phyloP scores from a whole-genome alignment of 2,888 invertebrate species.

The Apantesis nais region DNA sequence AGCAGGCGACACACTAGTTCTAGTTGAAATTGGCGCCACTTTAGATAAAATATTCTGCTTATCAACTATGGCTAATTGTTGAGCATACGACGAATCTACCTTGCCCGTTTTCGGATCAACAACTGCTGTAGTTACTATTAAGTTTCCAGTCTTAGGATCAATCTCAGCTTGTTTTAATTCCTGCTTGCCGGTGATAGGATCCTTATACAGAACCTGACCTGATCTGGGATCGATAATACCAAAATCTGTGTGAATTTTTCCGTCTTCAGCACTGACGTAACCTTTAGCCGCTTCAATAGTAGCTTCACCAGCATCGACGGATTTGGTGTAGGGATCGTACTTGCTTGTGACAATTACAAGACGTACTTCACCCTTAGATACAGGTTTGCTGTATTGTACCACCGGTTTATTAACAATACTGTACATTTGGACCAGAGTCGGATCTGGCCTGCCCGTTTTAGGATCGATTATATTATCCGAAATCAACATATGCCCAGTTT shows the following conservation, averaged over 20 bases:
- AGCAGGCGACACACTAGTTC: conserved; percentile 70
- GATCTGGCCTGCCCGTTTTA: conserved; percentile 86
- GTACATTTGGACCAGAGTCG: conserved; percentile 82
- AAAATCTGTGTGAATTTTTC: conserved; percentile 86
- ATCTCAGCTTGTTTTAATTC: conserved; percentile 87
- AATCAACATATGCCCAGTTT: conserved; percentile 84
- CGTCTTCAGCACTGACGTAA: conserved; percentile 80
- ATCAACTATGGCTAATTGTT: conserved; percentile 82
- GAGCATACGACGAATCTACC: conserved; percentile 84
- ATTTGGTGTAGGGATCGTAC: conserved; percentile 86
- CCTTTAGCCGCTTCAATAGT: conserved; percentile 84
- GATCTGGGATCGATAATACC: conserved; percentile 87
- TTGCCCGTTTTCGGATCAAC: conserved; percentile 87
- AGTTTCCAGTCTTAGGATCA: conserved; percentile 86
- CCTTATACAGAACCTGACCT: conserved; percentile 85
- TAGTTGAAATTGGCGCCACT: conserved; percentile 63
- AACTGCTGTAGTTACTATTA: conserved; percentile 84
- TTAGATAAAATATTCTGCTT: conserved; percentile 75
- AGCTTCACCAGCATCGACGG: conserved; percentile 84
- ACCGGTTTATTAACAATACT: conserved; percentile 78
- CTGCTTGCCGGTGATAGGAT: conserved; percentile 86
- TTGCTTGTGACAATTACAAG: conserved; percentile 81
- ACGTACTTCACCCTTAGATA: conserved; percentile 74
- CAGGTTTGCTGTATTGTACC: conserved; percentile 71
- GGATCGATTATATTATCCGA: conserved; percentile 85